Percentiles rank a stretch among this genome's conserved stretches.
Evolutionary conservation across 2,888 invertebrate species (phyloP).

Genomic region (Coenonympha arcania): DNA sequence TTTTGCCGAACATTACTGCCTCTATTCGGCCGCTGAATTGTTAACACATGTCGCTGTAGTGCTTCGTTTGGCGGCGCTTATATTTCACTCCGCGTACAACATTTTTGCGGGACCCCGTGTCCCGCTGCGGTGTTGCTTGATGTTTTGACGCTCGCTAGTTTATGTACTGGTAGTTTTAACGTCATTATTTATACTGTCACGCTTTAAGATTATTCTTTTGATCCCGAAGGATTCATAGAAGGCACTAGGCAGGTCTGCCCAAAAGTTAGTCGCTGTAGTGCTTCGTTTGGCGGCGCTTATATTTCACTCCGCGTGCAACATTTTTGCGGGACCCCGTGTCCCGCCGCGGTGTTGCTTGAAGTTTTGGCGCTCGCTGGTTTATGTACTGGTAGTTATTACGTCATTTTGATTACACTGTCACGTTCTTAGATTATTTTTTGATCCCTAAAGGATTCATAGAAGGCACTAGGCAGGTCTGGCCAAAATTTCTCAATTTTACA

Average conservation of each 20-base stretch:
- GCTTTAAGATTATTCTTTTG: no score
- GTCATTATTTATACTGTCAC: background rate
- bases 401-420: no score
- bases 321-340: conserved; percentile 10
- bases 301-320: conserved; percentile 10
- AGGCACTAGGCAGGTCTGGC: no score
- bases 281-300: conserved; percentile 25
- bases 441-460: no score
- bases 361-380: conserved; percentile 2
- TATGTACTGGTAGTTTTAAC: background rate
- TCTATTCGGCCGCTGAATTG: conserved; percentile 36
- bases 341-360: background rate
- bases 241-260: no score
- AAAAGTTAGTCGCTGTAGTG: conserved; percentile 32
- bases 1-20: conserved; percentile 44
- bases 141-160: conserved; percentile 4
- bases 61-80: conserved; percentile 26
- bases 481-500: no score
- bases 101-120: conserved; percentile 12
- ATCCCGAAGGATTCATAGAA: no score
- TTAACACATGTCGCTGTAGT: conserved; percentile 37
- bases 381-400: background rate
- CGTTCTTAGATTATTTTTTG: no score
- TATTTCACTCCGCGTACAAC: conserved; percentile 10
- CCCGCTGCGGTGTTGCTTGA: background rate